phyloP scores from a whole-genome alignment of 2,888 invertebrate genomes.

The Leptogaster cylindrica region DNA sequence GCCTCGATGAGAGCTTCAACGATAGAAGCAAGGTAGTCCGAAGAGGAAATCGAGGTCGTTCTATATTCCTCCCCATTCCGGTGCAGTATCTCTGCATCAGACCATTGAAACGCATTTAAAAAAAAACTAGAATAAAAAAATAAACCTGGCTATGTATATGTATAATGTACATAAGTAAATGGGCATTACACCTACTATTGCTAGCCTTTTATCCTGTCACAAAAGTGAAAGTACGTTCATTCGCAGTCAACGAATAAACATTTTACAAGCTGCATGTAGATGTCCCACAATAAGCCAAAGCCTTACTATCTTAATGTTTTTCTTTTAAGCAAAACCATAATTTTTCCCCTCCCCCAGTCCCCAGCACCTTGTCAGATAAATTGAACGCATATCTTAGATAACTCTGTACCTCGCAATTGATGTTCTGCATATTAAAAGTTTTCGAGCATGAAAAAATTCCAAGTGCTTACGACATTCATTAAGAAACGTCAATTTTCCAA shows the following conservation, averaged over 20 bases:
- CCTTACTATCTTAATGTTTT: not conserved
- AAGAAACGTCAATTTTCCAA: constrained; percentile 8
- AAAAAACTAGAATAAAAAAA: too few relatives aligned
- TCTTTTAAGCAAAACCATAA: too few relatives aligned
- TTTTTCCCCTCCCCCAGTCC: not conserved
- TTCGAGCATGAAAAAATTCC: constrained; percentile 25
- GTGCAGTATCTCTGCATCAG: too few relatives aligned
- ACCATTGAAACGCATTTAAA: too few relatives aligned
- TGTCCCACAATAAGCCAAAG: constrained; percentile 5
- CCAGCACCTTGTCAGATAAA: constrained; percentile 17
- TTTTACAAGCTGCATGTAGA: constrained; percentile 13
- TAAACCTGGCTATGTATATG: too few relatives aligned
- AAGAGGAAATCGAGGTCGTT: constrained; percentile 25
- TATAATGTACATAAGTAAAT: too few relatives aligned
- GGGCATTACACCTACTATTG: too few relatives aligned
- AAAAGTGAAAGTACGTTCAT: constrained; percentile 24
- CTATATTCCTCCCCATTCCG: constrained; percentile 5
- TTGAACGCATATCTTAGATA: constrained; percentile 35
- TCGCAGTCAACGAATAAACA: constrained; percentile 28
- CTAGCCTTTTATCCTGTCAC: not conserved
- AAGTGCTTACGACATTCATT: constrained; percentile 29
- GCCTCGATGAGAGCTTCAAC: constrained; percentile 11
- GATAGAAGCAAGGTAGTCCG: constrained; percentile 14
- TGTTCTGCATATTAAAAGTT: constrained; percentile 34
- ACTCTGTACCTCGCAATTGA: constrained; percentile 33